Percentiles rank a stretch among this genome's conserved stretches.
phyloP scores from a whole-genome alignment of 2,888 invertebrate genomes.

The Micoletzkya japonica region DNA sequence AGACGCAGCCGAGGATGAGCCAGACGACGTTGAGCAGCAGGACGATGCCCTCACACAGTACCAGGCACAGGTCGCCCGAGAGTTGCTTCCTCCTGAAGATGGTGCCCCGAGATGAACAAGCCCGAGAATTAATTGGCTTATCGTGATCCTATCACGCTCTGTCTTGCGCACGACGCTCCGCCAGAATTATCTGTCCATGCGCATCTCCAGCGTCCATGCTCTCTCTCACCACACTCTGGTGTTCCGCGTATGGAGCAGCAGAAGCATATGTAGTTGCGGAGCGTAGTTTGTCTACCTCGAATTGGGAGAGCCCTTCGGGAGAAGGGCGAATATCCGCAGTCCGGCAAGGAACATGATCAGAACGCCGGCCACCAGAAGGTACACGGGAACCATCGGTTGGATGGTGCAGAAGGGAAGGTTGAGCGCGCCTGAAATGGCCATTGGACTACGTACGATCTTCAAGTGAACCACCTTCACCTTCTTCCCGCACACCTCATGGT shows the following conservation, averaged over 20 bases:
- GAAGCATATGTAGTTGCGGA: too few relatives aligned
- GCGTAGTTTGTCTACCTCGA: slow-evolving; percentile 16
- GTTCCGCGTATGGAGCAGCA: too few relatives aligned
- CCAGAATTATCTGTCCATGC: too few relatives aligned
- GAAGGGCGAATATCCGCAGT: slow-evolving; percentile 46
- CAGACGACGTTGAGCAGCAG: slow-evolving; percentile 52
- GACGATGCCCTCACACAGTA: slow-evolving; percentile 51
- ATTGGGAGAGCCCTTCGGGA: not conserved
- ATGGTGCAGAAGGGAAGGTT: slow-evolving; percentile 54
- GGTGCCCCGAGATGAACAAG: too few relatives aligned
- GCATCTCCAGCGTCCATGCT: too few relatives aligned
- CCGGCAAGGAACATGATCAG: slow-evolving; percentile 52
- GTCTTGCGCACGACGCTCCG: too few relatives aligned
- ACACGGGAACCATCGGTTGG: slow-evolving; percentile 61
- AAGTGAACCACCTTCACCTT: not conserved
- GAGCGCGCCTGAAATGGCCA: slow-evolving; percentile 38
- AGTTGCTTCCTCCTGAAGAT: slow-evolving; percentile 31
- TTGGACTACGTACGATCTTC: not conserved
- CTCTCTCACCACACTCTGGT: too few relatives aligned
- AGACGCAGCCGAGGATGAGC: slow-evolving; percentile 58
- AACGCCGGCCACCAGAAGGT: slow-evolving; percentile 51
- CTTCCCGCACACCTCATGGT: not conserved
- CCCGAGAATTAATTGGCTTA: too few relatives aligned
- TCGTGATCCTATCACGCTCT: too few relatives aligned
- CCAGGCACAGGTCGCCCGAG: slow-evolving; percentile 36